phyloP scores from a whole-genome alignment of 2,113 vertebrate genomes.

The Edolisoma coerulescens region DNA sequence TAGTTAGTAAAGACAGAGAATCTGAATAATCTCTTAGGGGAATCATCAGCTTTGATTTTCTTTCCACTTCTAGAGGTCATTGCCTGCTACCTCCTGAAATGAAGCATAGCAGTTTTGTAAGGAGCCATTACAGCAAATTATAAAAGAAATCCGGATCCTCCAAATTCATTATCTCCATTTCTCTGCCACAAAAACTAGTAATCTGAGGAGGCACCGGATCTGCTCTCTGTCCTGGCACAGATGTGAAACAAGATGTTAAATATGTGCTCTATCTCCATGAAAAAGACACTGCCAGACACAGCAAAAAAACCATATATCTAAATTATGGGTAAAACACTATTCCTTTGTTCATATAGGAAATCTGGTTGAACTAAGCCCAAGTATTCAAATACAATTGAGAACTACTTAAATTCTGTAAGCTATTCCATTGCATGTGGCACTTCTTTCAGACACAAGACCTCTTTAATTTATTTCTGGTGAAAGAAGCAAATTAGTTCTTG shows the following conservation, averaged over 20 bases:
- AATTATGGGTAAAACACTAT: neutral
- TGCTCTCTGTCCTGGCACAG: neutral
- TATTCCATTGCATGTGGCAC: neutral
- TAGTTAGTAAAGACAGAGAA: neutral
- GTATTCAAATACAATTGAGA: neutral
- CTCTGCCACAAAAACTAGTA: neutral
- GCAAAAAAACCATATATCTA: neutral
- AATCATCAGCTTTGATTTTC: neutral
- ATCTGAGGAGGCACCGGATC: neutral
- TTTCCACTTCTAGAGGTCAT: neutral
- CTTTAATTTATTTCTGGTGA: slow-evolving; percentile 18
- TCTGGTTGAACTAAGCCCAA: neutral
- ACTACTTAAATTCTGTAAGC: neutral
- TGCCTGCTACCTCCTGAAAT: neutral
- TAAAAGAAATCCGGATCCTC: neutral
- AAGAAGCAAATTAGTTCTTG: neutral
- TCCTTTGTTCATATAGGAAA: neutral
- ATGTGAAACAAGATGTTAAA: slow-evolving; percentile 42
- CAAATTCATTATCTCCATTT: neutral
- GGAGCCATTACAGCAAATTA: neutral
- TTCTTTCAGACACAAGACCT: neutral
- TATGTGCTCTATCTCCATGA: neutral
- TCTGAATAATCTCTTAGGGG: neutral
- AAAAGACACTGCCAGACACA: neutral
- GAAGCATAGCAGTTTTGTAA: neutral